Percentiles rank a stretch among this genome's conserved stretches.
phyloP scores from a whole-genome alignment of 2,888 invertebrate genomes.

The Platycheirus albimanus region DNA sequence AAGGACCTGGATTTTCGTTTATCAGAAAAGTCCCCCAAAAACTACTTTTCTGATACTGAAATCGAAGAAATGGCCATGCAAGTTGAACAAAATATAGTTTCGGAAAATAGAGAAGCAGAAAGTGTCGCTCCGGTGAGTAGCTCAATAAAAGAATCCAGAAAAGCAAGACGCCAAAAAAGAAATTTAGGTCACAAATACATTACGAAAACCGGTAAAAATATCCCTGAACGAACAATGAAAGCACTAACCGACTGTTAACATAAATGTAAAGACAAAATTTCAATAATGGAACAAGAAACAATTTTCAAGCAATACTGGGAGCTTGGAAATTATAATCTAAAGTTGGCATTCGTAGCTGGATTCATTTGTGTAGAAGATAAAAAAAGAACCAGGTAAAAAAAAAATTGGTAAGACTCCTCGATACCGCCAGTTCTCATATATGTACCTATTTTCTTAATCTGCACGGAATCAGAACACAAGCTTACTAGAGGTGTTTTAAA shows the following conservation, averaged over 20 bases:
- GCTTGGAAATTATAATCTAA: neutral
- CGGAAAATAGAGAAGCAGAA: neutral
- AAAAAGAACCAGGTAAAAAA: neutral
- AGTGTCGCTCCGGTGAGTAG: neutral
- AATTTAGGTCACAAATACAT: neutral
- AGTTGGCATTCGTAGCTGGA: neutral
- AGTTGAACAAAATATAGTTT: too few species aligned
- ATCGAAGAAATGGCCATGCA: too few species aligned
- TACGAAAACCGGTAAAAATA: neutral
- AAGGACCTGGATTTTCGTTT: too few species aligned
- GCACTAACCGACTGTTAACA: neutral
- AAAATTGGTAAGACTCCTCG: neutral
- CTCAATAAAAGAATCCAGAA: neutral
- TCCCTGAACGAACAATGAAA: neutral
- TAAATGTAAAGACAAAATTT: neutral
- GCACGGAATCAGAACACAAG: conserved; percentile 5
- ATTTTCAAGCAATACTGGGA: neutral
- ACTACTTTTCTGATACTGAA: too few species aligned
- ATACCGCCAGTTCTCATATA: neutral
- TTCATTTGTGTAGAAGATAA: neutral
- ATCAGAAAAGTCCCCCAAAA: too few species aligned
- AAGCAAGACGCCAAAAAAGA: neutral
- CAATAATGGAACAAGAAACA: neutral
- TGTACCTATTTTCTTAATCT: neutral
- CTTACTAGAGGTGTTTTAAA: conserved; percentile 11